Percentiles rank a stretch among this genome's conserved stretches.
These are phyloP conservation scores for Polydrusus tereticollis DNA, from an alignment of 2,888 invertebrate species.

Conservation along the genomic window DNA sequence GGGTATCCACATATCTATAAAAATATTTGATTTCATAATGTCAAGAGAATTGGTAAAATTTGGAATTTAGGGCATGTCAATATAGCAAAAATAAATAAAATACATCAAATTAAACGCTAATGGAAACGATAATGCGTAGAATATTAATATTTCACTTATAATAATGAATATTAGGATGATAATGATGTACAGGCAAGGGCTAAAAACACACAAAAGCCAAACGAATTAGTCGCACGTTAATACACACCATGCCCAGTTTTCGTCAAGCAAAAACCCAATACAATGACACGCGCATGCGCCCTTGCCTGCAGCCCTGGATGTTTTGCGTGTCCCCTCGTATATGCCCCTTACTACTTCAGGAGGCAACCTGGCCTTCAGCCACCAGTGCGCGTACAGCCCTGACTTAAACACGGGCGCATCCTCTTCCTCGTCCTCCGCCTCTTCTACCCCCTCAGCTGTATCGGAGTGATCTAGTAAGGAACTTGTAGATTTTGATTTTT, in stretches of 20 bases:
- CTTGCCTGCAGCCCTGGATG: constrained; percentile 66
- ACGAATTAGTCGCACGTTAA: constrained; percentile 43
- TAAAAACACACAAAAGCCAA: constrained; percentile 53
- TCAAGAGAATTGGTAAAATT: too few species aligned
- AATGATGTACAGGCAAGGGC: constrained; percentile 57
- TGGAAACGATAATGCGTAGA: not conserved
- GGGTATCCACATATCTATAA: too few species aligned
- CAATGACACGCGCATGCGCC: constrained; percentile 58
- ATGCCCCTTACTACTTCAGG: constrained; percentile 70
- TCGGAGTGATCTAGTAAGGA: constrained; percentile 53
- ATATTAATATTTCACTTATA: not conserved
- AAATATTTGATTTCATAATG: too few species aligned
- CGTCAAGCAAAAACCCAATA: constrained; percentile 13
- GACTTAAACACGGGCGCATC: constrained; percentile 76
- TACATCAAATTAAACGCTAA: too few species aligned
- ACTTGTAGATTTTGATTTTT: constrained; percentile 61
- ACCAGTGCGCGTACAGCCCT: constrained; percentile 92
- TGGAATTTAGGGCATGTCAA: too few species aligned
- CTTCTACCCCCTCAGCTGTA: constrained; percentile 47
- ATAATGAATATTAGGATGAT: constrained; percentile 13
- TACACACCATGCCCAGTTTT: constrained; percentile 22
- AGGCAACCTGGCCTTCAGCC: constrained; percentile 89
- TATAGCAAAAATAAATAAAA: too few species aligned
- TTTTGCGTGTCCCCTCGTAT: constrained; percentile 62
- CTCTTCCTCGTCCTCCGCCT: constrained; percentile 61